Base-by-base conservation (phyloP, 2,797 vertebrate genomes). In the Phyllotis vaccarum region DNA sequence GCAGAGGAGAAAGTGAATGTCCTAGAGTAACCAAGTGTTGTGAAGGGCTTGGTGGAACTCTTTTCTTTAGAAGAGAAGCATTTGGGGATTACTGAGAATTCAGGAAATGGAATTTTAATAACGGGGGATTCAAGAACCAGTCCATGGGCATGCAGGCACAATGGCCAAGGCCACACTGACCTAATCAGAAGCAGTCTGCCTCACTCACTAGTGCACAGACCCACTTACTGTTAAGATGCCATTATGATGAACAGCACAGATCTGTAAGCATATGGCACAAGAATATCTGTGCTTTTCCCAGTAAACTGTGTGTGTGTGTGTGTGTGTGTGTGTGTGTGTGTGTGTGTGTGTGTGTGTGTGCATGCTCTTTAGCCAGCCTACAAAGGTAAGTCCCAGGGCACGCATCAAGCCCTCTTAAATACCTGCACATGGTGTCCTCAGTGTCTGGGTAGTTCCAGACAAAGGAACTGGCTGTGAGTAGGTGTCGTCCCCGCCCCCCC, bases 171-270 rank as follows among this genome's bases (percentile, higher is more conserved):
- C 66, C 89, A 60, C 46, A n/a, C 12, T 14, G 86, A 14, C 14
- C 3, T 19, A 43, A 14, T 24, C 6, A 43, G 72, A 16, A 52
- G 37, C 0, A 3, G 3, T 4, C n/a, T 31, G 82, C 37, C 52
- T 21, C 0, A 6, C 0, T 27, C 54, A 6, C 8, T 5, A 40
- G 54, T 56, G 31, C 56, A 40, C 7, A 19, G 14, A 12, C 37
- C 29, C 34, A 31, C 6, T 52, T 1, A 5, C 13, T 34, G 7
- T 5, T 19, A 9, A 1, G 12, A 56, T 56, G 68, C 4, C 70
- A 21, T 27, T 13, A 60, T 3, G 8, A n/a, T 5, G 19, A 46
- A n/a, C 1, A 3, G 11, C 0, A 31, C 29, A 24, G 49, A 56
- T 76, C 58, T 24, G 49, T 16, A 7, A 54, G 82, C 0, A 0